These are phyloP conservation scores for Campaea margaritaria DNA, from an alignment of 2,888 invertebrate species.

Conservation along the genomic window DNA sequence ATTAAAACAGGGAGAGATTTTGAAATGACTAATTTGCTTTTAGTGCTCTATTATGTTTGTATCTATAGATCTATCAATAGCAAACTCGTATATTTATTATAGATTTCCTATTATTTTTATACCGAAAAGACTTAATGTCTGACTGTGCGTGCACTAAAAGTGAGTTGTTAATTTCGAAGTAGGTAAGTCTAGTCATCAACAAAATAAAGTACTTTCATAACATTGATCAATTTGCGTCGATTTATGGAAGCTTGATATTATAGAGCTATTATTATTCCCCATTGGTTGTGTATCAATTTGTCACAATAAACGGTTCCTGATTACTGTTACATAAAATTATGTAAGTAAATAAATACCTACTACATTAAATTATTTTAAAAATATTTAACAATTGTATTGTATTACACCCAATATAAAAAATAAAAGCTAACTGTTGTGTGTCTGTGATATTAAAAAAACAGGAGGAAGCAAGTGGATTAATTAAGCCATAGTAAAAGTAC, in stretches of 20 bases:
- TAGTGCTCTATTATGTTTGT: neutral
- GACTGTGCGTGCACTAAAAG: neutral
- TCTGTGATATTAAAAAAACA: constrained; percentile 56
- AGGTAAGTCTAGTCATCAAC: constrained; percentile 25
- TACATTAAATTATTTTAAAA: no score
- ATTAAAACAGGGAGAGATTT: constrained; percentile 7
- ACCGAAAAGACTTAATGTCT: neutral
- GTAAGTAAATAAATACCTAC: no score
- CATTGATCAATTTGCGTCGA: constrained; percentile 10
- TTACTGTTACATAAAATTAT: no score
- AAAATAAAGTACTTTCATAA: constrained; percentile 9
- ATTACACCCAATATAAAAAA: constrained; percentile 2
- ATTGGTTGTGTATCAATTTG: constrained; percentile 1
- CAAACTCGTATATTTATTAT: no score
- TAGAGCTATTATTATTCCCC: neutral
- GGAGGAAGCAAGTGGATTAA: constrained; percentile 41
- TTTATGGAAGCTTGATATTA: neutral
- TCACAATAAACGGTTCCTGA: no score
- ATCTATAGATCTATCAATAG: neutral
- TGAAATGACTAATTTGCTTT: constrained; percentile 10
- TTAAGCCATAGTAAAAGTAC: constrained; percentile 44
- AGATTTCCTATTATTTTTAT: no score
- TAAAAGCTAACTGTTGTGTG: constrained; percentile 40
- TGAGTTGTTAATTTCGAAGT: constrained; percentile 15
- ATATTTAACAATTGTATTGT: neutral